phyloP scores from a whole-genome alignment of 2,797 vertebrate species.

The Siniperca undulata region DNA sequence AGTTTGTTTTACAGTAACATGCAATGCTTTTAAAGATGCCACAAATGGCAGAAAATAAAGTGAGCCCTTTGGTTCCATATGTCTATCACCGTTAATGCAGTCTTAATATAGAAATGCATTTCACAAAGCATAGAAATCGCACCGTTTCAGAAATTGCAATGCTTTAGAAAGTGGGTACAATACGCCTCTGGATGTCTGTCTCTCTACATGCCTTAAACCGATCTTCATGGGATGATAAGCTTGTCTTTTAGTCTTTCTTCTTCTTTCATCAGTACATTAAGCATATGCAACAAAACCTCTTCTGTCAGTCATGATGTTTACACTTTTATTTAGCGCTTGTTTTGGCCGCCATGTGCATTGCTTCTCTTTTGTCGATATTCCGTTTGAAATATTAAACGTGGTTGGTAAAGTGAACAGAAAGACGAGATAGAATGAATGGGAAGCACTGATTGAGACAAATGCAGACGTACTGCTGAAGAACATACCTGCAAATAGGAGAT shows the following conservation, averaged over 20 bases:
- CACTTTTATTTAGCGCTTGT: background rate
- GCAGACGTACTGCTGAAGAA: constrained; percentile 39
- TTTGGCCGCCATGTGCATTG: background rate
- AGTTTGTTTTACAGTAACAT: background rate
- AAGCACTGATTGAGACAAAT: constrained; percentile 67
- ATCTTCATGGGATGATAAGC: background rate
- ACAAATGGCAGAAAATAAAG: background rate
- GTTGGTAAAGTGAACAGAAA: constrained; percentile 27
- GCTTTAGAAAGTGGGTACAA: background rate
- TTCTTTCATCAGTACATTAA: constrained; percentile 3
- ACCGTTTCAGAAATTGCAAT: background rate
- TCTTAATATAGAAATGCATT: constrained; percentile 38
- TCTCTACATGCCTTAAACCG: background rate
- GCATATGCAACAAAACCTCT: background rate
- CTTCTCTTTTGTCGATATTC: background rate
- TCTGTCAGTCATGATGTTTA: background rate
- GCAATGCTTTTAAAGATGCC: background rate
- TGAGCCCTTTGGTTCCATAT: background rate
- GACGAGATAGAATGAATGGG: constrained; percentile 14
- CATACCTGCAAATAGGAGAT: constrained; percentile 51
- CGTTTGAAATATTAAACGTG: constrained; percentile 10
- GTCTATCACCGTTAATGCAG: background rate
- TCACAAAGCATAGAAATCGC: constrained; percentile 13
- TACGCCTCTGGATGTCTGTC: background rate
- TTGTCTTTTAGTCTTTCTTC: background rate